Evolutionary conservation across 2,888 invertebrate species (phyloP), one percentile per base, ranked within the genome.

Genomic region (Volucella zonaria): DNA sequence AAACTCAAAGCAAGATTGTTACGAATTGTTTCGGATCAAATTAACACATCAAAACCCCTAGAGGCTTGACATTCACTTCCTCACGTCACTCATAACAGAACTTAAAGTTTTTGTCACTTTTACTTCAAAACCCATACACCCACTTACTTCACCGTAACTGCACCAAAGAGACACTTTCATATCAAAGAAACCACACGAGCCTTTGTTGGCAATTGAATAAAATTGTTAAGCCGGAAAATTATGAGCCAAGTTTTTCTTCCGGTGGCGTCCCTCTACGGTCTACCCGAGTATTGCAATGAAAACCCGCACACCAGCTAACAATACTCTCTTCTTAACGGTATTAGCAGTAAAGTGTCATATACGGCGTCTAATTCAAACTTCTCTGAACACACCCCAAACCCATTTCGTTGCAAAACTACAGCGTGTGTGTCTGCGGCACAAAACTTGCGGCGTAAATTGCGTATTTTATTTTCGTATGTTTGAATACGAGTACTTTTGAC

Each of bases 221-320:
- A 73, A 79, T 66, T 79, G 78, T 79, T 52, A 78, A 71, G 66
- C 78, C 78, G 78, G 78, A 71, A 79, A 79, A 79, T 79, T 79
- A 79, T 73, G 73, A 66, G 45, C 66, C 66, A 79, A 79, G 78
- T 79, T 79, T 70, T 70, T 70, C 66, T 59, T 79, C 71, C 64
- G 51, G 14, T 59, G 12, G 62, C 59, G 64, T 58, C 23, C 9
- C 38, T 8, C 11, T 43, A n/a, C 43, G 12, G 8, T 47, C 31
- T 31, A 31, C 31, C 31, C 31, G 31, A 6, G 31, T 31, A 43
- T 45, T 47, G 61, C 67, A 76, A 59, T 76, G 59, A 67, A 76
- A 52, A 49, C 51, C 23, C 59, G 54, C 56, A 42, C 10, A 61
- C 42, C 45, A 15, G 42, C 12, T 12, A 11, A 45, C 45, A 45